phyloP scores from a whole-genome alignment of 2,888 invertebrate genomes.

The Antitype chi region DNA sequence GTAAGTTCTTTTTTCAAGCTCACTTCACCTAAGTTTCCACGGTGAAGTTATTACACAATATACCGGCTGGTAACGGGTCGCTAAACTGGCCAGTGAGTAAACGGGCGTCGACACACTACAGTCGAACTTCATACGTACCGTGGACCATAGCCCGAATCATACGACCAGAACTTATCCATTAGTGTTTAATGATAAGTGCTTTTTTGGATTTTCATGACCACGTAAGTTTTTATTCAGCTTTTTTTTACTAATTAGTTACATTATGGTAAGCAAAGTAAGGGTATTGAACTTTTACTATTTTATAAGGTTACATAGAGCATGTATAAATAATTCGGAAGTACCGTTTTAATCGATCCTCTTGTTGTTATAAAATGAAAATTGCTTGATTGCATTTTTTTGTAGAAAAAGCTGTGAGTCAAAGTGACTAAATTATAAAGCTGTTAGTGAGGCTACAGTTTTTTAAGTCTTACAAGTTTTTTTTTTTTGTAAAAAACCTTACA shows the following conservation, averaged over 20 bases:
- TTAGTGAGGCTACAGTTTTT: background rate
- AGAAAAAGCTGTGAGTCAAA: background rate
- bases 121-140: conserved; percentile 11
- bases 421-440: background rate
- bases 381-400: background rate
- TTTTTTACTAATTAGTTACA: background rate
- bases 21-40: no score
- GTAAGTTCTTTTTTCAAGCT: conserved; percentile 29
- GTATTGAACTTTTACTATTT: background rate
- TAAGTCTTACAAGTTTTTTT: no score
- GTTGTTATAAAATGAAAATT: background rate
- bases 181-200: conserved; percentile 1
- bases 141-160: background rate
- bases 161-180: background rate
- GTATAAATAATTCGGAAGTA: background rate
- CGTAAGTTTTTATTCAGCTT: conserved; percentile 33
- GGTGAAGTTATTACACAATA: no score
- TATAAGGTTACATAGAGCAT: background rate
- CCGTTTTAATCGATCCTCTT: background rate
- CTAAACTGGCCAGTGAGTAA: conserved; percentile 20
- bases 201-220: conserved; percentile 16
- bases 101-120: conserved; percentile 13
- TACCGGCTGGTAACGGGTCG: background rate
- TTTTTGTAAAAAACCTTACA: no score
- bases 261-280: background rate